A percentile compares a stretch with the other conserved stretches of the same genome.
Conservation (phyloP, 53 echinoderm and acorn worm genomes). For the Temnopleurus reevesii region DNA sequence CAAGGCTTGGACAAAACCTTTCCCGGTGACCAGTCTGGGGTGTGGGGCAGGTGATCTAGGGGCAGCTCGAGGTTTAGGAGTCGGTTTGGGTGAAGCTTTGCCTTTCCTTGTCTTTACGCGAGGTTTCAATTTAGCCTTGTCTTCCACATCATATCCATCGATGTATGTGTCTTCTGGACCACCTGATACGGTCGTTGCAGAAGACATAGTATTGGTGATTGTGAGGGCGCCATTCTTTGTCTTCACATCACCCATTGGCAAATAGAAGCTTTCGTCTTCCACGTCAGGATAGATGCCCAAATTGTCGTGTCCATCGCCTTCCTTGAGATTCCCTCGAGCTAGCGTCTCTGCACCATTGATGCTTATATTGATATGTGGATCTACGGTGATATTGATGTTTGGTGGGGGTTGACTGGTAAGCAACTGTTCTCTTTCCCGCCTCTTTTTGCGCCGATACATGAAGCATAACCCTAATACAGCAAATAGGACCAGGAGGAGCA, state of each 20-base stretch:
- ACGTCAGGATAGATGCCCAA: conserved; percentile 2
- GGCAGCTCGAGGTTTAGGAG: neutral
- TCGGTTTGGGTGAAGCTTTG: neutral
- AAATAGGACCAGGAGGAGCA: conserved; percentile 22
- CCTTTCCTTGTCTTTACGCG: conserved; percentile 1
- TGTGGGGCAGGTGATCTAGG: conserved; percentile 14
- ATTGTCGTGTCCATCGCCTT: neutral
- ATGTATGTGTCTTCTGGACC: conserved; percentile 43
- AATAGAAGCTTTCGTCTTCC: conserved; percentile 7
- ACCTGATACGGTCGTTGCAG: neutral
- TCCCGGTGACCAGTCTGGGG: neutral
- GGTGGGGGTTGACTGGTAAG: neutral
- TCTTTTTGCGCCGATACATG: conserved; percentile 2
- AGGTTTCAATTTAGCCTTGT: conserved; percentile 10
- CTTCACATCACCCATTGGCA: conserved; percentile 36
- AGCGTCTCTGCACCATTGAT: conserved; percentile 36
- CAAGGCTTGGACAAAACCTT: conserved; percentile 11
- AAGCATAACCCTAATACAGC: neutral
- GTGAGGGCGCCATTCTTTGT: neutral
- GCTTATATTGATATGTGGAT: conserved; percentile 42
- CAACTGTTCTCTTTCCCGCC: neutral
- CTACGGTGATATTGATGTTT: conserved; percentile 46
- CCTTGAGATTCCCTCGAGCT: neutral
- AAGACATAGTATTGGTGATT: neutral
- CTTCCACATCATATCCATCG: conserved; percentile 19